These are phyloP conservation scores for Gambusia yucatana DNA, from an alignment of 2,797 vertebrate genomes.

Conservation along the genomic window DNA sequence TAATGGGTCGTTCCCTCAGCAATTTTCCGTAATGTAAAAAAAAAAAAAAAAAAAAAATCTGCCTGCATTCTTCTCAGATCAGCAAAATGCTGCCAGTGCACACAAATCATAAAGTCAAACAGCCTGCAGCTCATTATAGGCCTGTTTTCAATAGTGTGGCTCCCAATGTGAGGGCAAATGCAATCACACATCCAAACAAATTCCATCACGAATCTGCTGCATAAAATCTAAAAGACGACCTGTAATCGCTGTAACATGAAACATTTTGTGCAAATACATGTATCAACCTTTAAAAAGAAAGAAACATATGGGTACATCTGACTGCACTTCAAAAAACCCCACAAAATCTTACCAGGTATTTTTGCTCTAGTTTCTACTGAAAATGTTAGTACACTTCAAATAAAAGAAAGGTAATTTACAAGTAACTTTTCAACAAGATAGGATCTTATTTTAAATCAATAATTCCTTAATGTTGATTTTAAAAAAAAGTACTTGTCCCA, in stretches of 20 bases:
- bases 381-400: no score
- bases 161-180: slow-evolving; percentile 51
- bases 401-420: no score
- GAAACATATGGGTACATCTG: no score
- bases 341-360: no score
- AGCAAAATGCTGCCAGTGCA: slow-evolving; percentile 60
- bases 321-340: no score
- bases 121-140: slow-evolving; percentile 39
- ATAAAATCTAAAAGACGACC: not conserved
- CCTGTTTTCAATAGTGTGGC: slow-evolving; percentile 42
- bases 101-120: slow-evolving; percentile 53
- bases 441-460: no score
- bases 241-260: not conserved
- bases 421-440: no score
- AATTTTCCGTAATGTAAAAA: slow-evolving; percentile 58
- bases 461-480: no score
- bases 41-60: slow-evolving; percentile 15
- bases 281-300: no score
- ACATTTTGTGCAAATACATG: not conserved
- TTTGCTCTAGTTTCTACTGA: no score
- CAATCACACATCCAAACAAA: slow-evolving; percentile 37
- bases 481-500: no score
- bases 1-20: slow-evolving; percentile 36
- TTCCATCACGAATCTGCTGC: slow-evolving; percentile 5
- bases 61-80: slow-evolving; percentile 61